Evolutionary conservation across 2,113 vertebrate species (phyloP), one percentile per base, ranked within the genome.

Genomic region (Gobius niger): DNA sequence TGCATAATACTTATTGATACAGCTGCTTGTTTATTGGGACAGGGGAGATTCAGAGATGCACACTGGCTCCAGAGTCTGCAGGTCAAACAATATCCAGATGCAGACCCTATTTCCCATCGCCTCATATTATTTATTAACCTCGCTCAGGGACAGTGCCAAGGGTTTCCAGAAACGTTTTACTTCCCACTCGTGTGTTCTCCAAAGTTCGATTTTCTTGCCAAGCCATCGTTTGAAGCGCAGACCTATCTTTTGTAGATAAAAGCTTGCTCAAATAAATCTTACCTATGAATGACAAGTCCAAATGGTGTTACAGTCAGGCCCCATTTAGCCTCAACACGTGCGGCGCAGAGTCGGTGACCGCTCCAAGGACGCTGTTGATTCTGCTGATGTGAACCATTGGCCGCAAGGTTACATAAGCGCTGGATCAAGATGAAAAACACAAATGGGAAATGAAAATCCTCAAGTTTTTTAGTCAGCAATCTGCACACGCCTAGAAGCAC

Each of bases 381-480:
- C 40, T 83, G 80, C 83, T 85, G 82, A 90, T 80, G 77, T 81
- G 84, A 85, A 73, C 67, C 63, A 18, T 65, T 69, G 78, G 67
- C 81, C 85, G 83, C 76, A 73, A 63, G 72, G 71, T 91, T 90
- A 77, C 72, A 83, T 88, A 87, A 90, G 62, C 66, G 68, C 65
- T 88, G 86, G 70, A 85, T 68, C 69, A 62, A 75, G 78, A 85
- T 82, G 46, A 88, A 87, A 87, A 84, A 82, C 44, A 8, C 68
- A 67, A 57, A 61, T 75, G 78, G 65, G 62, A 75, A 81, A 77
- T 63, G 72, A 84, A 86, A 85, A 81, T 76, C 56, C 63, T 59
- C 19, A 87, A 57, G 64, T 46, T 79, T 71, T 70, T 44, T 52
- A 79, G 82, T 85, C 77, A 80, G 73, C 64, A 77, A 62, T 65